A percentile compares a stretch with the other conserved stretches of the same genome.
Conservation (phyloP, 1,140 invertebrate species). For the Drosophila pallidifrons region DNA sequence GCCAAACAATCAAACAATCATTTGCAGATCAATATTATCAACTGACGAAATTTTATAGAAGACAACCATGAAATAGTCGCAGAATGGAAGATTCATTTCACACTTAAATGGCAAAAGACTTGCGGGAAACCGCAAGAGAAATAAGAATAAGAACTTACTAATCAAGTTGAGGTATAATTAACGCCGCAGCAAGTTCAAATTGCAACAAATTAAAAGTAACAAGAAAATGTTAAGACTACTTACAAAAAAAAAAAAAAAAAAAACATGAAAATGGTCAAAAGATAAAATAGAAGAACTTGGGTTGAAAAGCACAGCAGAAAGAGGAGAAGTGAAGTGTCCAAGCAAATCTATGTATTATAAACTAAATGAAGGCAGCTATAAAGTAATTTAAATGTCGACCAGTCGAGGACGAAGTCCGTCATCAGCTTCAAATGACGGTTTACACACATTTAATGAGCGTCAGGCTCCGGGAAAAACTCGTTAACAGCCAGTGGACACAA, state of each 20-base stretch:
- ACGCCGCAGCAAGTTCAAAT: constrained; percentile 54
- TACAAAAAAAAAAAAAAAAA: constrained; percentile 34
- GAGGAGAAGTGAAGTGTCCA: constrained; percentile 24
- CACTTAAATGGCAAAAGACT: neutral
- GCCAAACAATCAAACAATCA: too few species aligned
- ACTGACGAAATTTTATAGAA: too few species aligned
- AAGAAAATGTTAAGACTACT: constrained; percentile 30
- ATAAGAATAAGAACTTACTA: neutral
- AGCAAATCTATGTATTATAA: constrained; percentile 58
- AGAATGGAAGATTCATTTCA: too few species aligned
- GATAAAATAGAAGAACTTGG: neutral
- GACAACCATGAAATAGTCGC: too few species aligned
- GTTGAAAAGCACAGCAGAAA: constrained; percentile 9
- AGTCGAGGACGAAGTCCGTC: constrained; percentile 11
- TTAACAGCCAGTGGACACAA: constrained; percentile 55
- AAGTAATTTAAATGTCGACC: constrained; percentile 71
- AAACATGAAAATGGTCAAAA: constrained; percentile 12
- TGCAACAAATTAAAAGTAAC: constrained; percentile 69
- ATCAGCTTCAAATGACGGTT: constrained; percentile 35
- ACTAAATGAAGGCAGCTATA: constrained; percentile 76
- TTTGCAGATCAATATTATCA: too few species aligned
- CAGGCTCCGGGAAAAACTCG: constrained; percentile 56
- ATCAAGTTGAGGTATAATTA: constrained; percentile 56
- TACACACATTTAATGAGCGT: constrained; percentile 59
- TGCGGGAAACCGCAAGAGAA: neutral